Evolutionary conservation across 2,797 vertebrate species (phyloP), one percentile per base, ranked within the genome.

Genomic region (Taeniopygia guttata): DNA sequence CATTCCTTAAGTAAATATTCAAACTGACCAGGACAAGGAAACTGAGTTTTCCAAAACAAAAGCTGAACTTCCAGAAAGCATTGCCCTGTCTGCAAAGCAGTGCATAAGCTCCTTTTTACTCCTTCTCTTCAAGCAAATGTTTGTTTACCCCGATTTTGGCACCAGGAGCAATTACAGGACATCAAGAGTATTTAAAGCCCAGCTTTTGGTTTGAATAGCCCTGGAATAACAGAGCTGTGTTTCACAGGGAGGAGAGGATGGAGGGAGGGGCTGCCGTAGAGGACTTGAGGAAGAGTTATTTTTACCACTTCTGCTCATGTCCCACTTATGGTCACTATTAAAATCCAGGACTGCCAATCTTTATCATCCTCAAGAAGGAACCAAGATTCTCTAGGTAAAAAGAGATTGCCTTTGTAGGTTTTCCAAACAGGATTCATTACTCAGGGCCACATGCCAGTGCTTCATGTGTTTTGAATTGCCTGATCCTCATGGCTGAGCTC

Each of bases 121-220:
- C 74, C 46, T 86, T 69, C 87, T 62, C 88, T 89, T 86, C 84
- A 89, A 93, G 73, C 10, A 66, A 84, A 58, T 1, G 8, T 91
- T 96, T 95, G 43, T 93, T 92, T 79, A 75, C 16, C 48, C 76
- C 40, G 8, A 82, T 93, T 92, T 91, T 93, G 94, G 94, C 84
- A 92, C 36, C 40, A 85, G 43, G 69, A 88, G 40, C 66, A 76
- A 88, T 40, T 52, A 49, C 34, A 84, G 67, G 62, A 63, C 56
- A 88, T 67, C 15, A 43, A 43, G 55, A 42, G 73, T 36, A 80
- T 73, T 91, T 87, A 94, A 92, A 93, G 66, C 29, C 42, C 51
- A 84, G 84, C 11, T 59, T 55, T 62, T 14, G 66, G 58, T 59
- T 94, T 34, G 58, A 90, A 88, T 8, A n/a, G 51, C 29, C n/a